Base-by-base conservation (phyloP, 2,797 vertebrate genomes). In the Cyclopterus lumpus region DNA sequence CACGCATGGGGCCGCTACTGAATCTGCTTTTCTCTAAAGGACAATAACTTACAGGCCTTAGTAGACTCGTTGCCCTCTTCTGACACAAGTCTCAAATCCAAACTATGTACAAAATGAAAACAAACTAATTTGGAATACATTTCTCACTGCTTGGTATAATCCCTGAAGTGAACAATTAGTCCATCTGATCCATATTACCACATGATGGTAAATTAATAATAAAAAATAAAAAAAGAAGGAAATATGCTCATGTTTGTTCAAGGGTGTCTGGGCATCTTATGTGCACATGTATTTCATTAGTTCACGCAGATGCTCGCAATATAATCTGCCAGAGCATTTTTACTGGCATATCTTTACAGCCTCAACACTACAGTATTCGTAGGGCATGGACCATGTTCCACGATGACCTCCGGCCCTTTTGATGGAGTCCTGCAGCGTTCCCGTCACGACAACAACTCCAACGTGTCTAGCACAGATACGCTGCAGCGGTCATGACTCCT, bases 231-330 rank as follows among this genome's bases (percentile, higher is more conserved):
- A 77, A 70, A 77, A 72, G 79, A 80, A 74, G 55, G 64, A 82
- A 88, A 80, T 69, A 87, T 86, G 46, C 30, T 88, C 74, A 79
- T 87, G 82, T 90, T 91, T 86, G 85, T 80, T 89, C 67, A 58
- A 66, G 55, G 71, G 74, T 88, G 83, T 87, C 86, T 90, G 87
- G 88, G 75, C 85, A 88, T 92, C 72, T 80, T 82, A 81, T 88
- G 84, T 86, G 84, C 91, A 92, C 83, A 88, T 69, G 88, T 74
- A 80, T 92, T 91, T 90, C 84, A 93, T 93, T 94, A 94, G 89
- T 82, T 90, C 73, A 85, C 84, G 89, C 93, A 93, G 89, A 94
- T 93, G 92, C 90, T 91, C 75, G 86, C 90, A 90, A 84, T 93
- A 93, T 92, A 93, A 92, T 91, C 88, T 93, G 75, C 85, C 40